Conservation (phyloP, 2,113 vertebrate species). For the Tyrannus savana region DNA sequence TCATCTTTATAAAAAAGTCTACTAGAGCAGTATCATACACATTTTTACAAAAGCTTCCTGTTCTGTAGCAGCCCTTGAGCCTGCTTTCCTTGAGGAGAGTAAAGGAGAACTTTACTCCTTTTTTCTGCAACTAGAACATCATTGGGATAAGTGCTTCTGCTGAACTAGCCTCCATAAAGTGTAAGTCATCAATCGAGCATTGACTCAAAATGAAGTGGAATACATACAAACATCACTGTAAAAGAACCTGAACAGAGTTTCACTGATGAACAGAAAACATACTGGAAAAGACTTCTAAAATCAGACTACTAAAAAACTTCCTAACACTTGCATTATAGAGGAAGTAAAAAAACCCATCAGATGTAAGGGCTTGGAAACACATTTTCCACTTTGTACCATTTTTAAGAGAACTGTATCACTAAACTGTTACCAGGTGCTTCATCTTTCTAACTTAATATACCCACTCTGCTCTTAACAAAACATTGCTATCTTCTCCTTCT, state of each 20-base stretch:
- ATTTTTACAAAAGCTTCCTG: background rate
- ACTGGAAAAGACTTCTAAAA: background rate
- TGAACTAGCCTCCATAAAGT: background rate
- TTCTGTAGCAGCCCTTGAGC: background rate
- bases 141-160: background rate
- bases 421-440: background rate
- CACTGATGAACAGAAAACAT: background rate
- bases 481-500: background rate
- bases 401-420: background rate
- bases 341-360: background rate
- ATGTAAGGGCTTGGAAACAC: background rate
- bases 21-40: background rate
- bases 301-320: background rate
- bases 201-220: background rate
- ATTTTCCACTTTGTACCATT: background rate
- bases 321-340: background rate
- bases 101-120: background rate
- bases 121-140: background rate
- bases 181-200: background rate
- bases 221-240: background rate
- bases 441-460: background rate
- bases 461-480: background rate
- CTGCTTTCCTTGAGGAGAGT: background rate
- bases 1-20: background rate
- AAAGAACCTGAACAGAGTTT: background rate